Evolutionary conservation across 2,113 vertebrate genomes (phyloP).

Genomic region (Oenanthe melanoleuca): DNA sequence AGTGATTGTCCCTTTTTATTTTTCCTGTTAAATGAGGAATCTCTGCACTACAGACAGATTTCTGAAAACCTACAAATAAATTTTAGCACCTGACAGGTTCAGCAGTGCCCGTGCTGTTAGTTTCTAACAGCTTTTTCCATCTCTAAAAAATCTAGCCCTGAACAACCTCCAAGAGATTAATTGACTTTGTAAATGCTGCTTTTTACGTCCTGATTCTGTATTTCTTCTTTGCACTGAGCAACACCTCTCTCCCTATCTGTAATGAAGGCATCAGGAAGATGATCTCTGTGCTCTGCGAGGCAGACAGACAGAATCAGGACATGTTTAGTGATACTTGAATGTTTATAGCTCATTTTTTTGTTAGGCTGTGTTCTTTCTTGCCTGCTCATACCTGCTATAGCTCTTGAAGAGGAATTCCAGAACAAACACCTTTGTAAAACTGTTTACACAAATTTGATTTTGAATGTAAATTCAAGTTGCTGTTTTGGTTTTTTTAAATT

Average conservation of each 20-base stretch:
- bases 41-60: not conserved
- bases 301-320: conserved; percentile 25
- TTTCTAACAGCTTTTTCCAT: not conserved
- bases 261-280: not conserved
- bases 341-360: conserved; percentile 39
- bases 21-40: not conserved
- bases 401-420: conserved; percentile 6
- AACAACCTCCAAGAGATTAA: not conserved
- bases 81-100: not conserved
- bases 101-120: not conserved
- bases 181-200: conserved; percentile 45
- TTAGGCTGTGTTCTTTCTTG: conserved; percentile 15
- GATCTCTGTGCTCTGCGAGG: not conserved
- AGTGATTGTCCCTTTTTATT: not conserved
- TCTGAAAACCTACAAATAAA: not conserved
- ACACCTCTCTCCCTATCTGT: not conserved
- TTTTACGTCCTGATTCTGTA: conserved; percentile 1
- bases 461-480: not conserved
- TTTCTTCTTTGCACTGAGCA: not conserved
- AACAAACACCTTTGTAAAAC: not conserved
- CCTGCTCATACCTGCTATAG: not conserved
- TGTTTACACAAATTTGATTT: not conserved
- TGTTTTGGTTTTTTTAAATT: not conserved
- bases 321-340: conserved; percentile 54
- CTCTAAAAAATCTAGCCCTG: not conserved